Percentiles rank a stretch among this genome's conserved stretches.
phyloP scores from a whole-genome alignment of 2,113 vertebrate genomes.

The Hydrochoerus hydrochaeris region DNA sequence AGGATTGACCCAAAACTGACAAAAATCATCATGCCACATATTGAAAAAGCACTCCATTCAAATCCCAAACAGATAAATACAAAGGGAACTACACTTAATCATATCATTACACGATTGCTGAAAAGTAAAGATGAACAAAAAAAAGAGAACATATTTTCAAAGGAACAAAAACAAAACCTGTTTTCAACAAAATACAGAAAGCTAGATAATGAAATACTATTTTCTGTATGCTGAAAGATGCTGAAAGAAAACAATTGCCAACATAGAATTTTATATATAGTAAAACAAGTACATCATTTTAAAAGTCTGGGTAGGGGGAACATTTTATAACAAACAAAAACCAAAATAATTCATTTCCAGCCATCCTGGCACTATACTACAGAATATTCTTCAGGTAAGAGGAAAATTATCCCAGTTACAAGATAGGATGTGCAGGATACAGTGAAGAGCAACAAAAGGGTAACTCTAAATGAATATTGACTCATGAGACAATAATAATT shows the following conservation, averaged over 20 bases:
- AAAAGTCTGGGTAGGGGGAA: neutral
- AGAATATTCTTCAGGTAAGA: neutral
- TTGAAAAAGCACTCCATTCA: neutral
- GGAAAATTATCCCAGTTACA: neutral
- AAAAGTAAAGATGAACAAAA: constrained; percentile 3
- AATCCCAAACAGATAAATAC: neutral
- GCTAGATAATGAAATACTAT: neutral
- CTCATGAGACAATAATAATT: neutral
- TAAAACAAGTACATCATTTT: neutral
- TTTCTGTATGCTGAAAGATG: neutral
- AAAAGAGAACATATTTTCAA: neutral
- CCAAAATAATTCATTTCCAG: neutral
- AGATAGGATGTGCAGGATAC: neutral
- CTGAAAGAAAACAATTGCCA: neutral
- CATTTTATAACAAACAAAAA: constrained; percentile 33
- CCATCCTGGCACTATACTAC: neutral
- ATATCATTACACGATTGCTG: neutral
- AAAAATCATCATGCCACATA: neutral
- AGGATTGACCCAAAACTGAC: neutral
- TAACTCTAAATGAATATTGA: neutral
- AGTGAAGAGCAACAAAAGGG: neutral
- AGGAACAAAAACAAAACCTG: constrained; percentile 29
- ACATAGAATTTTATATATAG: neutral
- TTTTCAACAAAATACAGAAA: constrained; percentile 14
- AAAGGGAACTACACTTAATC: constrained; percentile 15